Base-by-base conservation (phyloP, 2,888 invertebrate genomes). In the Chirona hameri region DNA sequence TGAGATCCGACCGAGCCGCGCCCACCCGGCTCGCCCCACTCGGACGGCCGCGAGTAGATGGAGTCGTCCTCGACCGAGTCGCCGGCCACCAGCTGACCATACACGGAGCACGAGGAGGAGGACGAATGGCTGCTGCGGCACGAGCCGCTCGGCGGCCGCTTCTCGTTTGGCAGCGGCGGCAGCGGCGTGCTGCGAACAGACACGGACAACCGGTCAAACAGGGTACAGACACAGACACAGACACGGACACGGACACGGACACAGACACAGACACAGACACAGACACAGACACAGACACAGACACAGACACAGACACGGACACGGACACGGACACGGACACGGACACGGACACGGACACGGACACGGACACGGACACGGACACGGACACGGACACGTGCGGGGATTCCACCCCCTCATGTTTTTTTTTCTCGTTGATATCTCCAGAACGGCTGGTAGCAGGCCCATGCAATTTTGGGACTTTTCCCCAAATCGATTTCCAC, bases 81-180 rank as follows among this genome's bases (percentile, higher is more conserved):
- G 12, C 52, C 52, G 52, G 52, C 57, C 88, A 86, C 90, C 89
- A 87, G 90, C 90, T 87, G 91, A 88, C 89, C 92, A 87, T 90
- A 90, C 82, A 86, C 86, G 39, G 88, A 89, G 76, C 89, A 89
- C 84, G 89, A 88, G 18, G 90, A 89, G 83, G 86, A 85, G n/a
- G 86, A 87, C 0, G 86, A 86, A 4, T 87, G 84, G 82, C 87
- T 87, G 82, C 86, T 86, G 39, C 84, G 79, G 24, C 76, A 76
- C 76, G 76, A 76, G 24, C 76, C n/a, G 29, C n/a, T 12, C 76
- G 31, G 76, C 0, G 27, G 46, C 14, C 29, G 29, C 76, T 76
- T 76, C 24, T 76, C 76, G 76, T 21, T 24, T 12, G 76, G 76
- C 76, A 76, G 46, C 21, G 76, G 76, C 10, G 76, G 76, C 24